A percentile compares a stretch with the other conserved stretches of the same genome.
Evolutionary conservation across 2,797 vertebrate species (phyloP).

Genomic region (Prionace glauca): DNA sequence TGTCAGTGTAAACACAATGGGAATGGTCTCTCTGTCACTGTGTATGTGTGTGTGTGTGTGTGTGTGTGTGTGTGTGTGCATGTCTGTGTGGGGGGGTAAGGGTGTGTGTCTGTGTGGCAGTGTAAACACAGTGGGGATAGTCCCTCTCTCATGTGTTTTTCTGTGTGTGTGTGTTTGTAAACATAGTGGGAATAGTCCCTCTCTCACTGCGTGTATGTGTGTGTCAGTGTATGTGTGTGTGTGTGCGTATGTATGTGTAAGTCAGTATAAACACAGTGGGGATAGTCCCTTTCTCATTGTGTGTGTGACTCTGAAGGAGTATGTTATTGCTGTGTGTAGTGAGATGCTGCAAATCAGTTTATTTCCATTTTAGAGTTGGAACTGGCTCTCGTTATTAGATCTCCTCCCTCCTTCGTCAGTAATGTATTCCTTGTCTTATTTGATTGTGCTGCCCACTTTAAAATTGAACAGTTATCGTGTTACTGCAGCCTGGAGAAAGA

Average conservation of each 20-base stretch:
- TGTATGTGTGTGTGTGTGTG: too few species aligned
- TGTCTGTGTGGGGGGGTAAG: too few species aligned
- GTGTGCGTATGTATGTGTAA: too few species aligned
- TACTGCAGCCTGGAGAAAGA: not conserved
- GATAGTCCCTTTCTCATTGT: not conserved
- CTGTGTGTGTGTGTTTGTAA: not conserved
- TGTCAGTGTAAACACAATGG: not conserved
- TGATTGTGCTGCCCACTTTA: not conserved
- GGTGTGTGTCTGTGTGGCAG: not conserved
- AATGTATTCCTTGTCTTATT: not conserved
- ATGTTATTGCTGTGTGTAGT: not conserved
- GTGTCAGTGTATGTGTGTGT: not conserved
- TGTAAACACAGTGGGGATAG: not conserved
- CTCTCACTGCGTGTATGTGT: not conserved
- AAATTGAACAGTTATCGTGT: not conserved
- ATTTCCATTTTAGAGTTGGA: not conserved
- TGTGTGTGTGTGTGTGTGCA: too few species aligned
- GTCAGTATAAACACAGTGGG: not conserved
- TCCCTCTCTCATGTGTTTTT: not conserved
- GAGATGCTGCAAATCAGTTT: not conserved
- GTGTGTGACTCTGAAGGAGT: not conserved
- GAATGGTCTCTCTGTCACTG: not conserved
- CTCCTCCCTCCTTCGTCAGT: not conserved
- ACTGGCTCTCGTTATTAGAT: not conserved
- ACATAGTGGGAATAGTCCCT: not conserved